Percentiles rank a stretch among this genome's conserved stretches.
phyloP scores from a whole-genome alignment of 2,888 invertebrate genomes.

The Muscina levida region DNA sequence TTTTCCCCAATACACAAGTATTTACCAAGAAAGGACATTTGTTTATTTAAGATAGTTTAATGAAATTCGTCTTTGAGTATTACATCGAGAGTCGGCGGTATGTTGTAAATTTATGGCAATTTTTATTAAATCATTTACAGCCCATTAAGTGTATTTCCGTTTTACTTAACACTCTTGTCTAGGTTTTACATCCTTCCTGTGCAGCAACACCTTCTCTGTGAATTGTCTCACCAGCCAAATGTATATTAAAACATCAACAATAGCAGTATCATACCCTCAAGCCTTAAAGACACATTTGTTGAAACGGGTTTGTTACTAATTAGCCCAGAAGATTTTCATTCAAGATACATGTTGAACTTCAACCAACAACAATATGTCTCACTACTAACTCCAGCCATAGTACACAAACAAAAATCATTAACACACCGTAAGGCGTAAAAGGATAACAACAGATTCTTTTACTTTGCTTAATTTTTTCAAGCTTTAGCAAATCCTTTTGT shows the following conservation, averaged over 20 bases:
- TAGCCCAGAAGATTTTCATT: constrained; percentile 65
- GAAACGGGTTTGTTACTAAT: constrained; percentile 51
- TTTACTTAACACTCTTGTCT: neutral
- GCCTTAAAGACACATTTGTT: constrained; percentile 13
- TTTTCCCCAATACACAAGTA: constrained; percentile 22
- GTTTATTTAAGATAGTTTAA: constrained; percentile 44
- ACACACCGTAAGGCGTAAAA: constrained; percentile 78
- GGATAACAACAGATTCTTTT: constrained; percentile 71
- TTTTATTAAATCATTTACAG: constrained; percentile 30
- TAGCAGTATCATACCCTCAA: neutral
- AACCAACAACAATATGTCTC: constrained; percentile 32
- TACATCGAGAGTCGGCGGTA: too few species aligned
- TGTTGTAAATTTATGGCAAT: neutral
- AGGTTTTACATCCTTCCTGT: neutral
- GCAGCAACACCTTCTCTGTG: neutral
- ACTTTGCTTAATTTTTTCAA: constrained; percentile 72
- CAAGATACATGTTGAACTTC: constrained; percentile 42
- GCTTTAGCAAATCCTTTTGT: constrained; percentile 72
- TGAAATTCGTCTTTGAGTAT: constrained; percentile 12
- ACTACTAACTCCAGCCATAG: constrained; percentile 9
- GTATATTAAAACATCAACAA: constrained; percentile 27
- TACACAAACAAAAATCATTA: constrained; percentile 74
- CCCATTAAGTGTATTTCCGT: constrained; percentile 27
- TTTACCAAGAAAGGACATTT: constrained; percentile 42
- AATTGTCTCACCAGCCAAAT: constrained; percentile 15